These are phyloP conservation scores for Thymallus thymallus DNA, from an alignment of 2,113 vertebrate species.

Conservation along the genomic window DNA sequence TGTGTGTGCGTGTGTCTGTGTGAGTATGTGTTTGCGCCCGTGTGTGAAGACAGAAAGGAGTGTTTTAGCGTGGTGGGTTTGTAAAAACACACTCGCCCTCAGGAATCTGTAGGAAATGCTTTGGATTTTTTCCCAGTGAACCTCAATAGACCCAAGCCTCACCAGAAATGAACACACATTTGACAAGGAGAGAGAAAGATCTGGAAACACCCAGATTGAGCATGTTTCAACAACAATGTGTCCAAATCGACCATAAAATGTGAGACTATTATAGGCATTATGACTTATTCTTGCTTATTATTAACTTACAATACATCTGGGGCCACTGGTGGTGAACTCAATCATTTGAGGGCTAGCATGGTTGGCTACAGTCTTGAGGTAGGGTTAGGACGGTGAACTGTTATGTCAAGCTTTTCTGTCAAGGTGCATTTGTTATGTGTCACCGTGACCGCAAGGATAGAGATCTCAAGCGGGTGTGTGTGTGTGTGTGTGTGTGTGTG, in stretches of 20 bases:
- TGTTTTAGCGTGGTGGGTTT: constrained; percentile 27
- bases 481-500: too few species aligned
- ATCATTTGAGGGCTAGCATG: neutral
- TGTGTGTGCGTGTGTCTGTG: constrained; percentile 14
- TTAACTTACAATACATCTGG: neutral
- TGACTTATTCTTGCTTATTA: constrained; percentile 10
- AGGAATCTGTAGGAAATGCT: constrained; percentile 60
- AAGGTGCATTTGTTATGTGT: too few species aligned
- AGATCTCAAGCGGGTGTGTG: too few species aligned
- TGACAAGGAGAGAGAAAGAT: neutral
- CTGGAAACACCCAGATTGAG: constrained; percentile 29
- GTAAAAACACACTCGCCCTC: constrained; percentile 33
- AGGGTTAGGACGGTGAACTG: too few species aligned
- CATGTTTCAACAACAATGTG: constrained; percentile 35
- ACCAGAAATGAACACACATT: constrained; percentile 5
- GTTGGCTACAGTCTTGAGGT: neutral
- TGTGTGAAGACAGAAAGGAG: neutral
- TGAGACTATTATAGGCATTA: constrained; percentile 14
- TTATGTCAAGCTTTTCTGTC: too few species aligned
- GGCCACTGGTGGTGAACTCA: neutral
- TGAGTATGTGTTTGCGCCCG: too few species aligned
- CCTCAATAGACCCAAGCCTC: constrained; percentile 24
- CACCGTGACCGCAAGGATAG: too few species aligned
- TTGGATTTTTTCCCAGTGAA: constrained; percentile 59
- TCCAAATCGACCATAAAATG: constrained; percentile 41